Evolutionary conservation across 2,888 invertebrate species (phyloP), one percentile per base, ranked within the genome.

Genomic region (Chydorus sphaericus): DNA sequence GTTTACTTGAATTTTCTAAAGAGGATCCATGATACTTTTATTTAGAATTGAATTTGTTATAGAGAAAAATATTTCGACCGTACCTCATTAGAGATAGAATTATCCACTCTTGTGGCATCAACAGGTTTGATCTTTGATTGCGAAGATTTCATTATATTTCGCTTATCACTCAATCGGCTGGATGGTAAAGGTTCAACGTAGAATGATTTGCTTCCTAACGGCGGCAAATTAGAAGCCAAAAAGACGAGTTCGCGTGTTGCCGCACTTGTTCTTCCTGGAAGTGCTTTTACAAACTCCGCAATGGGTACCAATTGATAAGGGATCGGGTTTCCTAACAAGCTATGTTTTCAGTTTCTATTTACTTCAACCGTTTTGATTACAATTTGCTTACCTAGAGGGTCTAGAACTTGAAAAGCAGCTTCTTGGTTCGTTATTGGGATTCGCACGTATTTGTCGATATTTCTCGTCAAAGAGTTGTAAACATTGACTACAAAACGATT

Each of bases 391-490:
- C 85, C 82, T 61, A 75, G 70, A 1, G 78, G 75, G 62, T 82
- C 82, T 6, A 68, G 73, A 0, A 90, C 82, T 6, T 67, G 67
- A 26, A 33, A 52, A 64, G 83, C 90, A 39, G 39, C 39, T 16
- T n/a, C 16, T 18, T 66, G 62, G 0, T 59, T 55, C 26, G 62
- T 53, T 8, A 77, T 72, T 1, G 80, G 80, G 0, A 80, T 59
- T 2, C 75, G 68, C 0, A 78, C 70, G 66, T 75, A 76, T 58
- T 65, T 61, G 6, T 59, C 70, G 0, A 76, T 71, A 61, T 72
- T 69, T 33, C 73, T 68, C 29, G 77, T 77, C 3, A 79, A 63
- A 0, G 82, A 80, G 63, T 82, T 83, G 69, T 82, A 83, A 1
- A 80, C 71, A 1, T 76, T 68, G 1, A 81, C 68, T 1, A 77